Evolutionary conservation across 2,888 invertebrate species (phyloP), one percentile per base, ranked within the genome.

Genomic region (Chydorus sphaericus): DNA sequence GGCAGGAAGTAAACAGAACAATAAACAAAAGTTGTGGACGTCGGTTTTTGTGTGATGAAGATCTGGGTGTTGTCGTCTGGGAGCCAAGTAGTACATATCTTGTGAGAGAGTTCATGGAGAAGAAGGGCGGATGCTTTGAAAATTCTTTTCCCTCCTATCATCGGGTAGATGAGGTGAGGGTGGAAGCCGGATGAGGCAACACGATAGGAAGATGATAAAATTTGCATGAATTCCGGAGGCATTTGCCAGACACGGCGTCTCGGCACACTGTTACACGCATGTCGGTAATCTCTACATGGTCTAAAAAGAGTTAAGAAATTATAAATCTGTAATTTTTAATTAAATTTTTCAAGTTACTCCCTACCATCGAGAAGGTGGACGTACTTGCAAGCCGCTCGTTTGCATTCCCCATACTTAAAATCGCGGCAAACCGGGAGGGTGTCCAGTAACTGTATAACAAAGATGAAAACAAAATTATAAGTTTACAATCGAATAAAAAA

Each of bases 361-460:
- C 77, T 75, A 92, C 92, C 91, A 83, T 91, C 89, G 79, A 87
- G 83, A 77, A 92, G 84, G 84, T 92, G 92, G 80, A 92, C 88
- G 81, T 90, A 91, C 83, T 89, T 90, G 87, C 92, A 92, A 82
- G 89, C 87, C 61, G 71, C 69, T 81, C 91, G 84, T 79, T 84
- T 85, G 81, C 90, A 91, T 77, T 87, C 85, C 79, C 90, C 89
- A 77, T 86, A 85, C 85, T 91, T 94, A 93, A 92, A 93, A 93
- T 91, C 94, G 89, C 89, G 92, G 93, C 89, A 94, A 85, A 91
- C 92, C 89, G 85, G 93, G 90, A 90, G 92, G 91, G 89, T 94
- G 92, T 90, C 93, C 92, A 90, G 93, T 89, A 92, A 93, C 93
- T 94, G 87, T 70, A 86, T 84, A 71, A 72, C 58, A 61, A 48